Percentiles rank a stretch among this genome's conserved stretches.
phyloP scores from a whole-genome alignment of 2,888 invertebrate genomes.

The Diloba caeruleocephala region DNA sequence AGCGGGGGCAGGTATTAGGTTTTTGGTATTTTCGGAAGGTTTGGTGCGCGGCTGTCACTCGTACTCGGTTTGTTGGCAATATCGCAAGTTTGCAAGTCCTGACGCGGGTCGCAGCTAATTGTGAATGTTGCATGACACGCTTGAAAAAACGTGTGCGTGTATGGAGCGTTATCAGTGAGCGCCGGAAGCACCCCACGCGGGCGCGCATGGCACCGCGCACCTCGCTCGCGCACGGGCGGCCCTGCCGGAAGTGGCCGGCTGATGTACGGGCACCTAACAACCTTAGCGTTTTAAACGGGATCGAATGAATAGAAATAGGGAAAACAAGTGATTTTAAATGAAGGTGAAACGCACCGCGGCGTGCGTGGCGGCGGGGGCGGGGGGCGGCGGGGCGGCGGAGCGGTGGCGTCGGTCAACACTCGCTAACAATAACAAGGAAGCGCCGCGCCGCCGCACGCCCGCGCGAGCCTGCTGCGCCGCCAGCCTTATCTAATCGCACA shows the following conservation, averaged over 20 bases:
- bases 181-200: slow-evolving; percentile 51
- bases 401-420: slow-evolving; percentile 71
- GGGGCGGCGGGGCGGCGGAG: slow-evolving; percentile 26
- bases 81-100: background rate
- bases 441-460: slow-evolving; percentile 35
- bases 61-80: background rate
- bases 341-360: slow-evolving; percentile 22
- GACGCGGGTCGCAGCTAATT: background rate
- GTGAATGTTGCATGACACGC: slow-evolving; percentile 30
- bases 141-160: slow-evolving; percentile 31
- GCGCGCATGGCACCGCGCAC: slow-evolving; percentile 21
- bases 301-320: too few species aligned
- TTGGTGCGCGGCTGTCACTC: too few species aligned
- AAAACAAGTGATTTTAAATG: too few species aligned
- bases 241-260: slow-evolving; percentile 16
- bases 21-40: too few species aligned
- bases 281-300: background rate
- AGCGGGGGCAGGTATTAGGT: too few species aligned
- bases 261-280: background rate
- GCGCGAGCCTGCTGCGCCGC: too few species aligned
- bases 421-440: slow-evolving; percentile 75
- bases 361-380: slow-evolving; percentile 18
- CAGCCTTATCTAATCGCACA: too few species aligned
- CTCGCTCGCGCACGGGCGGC: background rate
- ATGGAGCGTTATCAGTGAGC: slow-evolving; percentile 45